Evolutionary conservation across 2,797 vertebrate species (phyloP), one percentile per base, ranked within the genome.

Genomic region (Ispidina lecontei): DNA sequence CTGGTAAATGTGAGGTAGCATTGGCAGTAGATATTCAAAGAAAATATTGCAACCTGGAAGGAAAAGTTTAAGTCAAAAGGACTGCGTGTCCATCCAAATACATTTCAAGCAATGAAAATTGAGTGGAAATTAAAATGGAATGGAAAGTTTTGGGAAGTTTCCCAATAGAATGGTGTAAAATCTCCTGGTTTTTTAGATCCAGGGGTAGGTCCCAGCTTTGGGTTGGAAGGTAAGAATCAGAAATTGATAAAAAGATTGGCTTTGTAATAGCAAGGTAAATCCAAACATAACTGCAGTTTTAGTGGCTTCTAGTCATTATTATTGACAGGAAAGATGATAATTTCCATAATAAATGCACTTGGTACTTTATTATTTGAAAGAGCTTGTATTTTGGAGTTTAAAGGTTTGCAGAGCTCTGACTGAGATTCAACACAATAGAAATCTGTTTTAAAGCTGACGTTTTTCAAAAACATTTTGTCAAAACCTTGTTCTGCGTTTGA

Each of bases 51-150:
- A 31, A 10, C 20, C 70, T 91, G 89, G 63, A 79, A 85, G 33
- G 19, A 86, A 54, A 52, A 65, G 8, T 49, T 84, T 35, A 68
- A 91, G 28, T 84, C 33, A 39, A 4, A 88, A 79, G 31, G 67
- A 79, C 84, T 91, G 29, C 82, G 13, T 52, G 28, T 85, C 23
- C 15, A 23, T 89, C 72, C 75, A 93, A 77, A 54, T 85, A 92
- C 26, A 22, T 87, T 83, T 84, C 44, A 93, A 63, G 63, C 56
- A 60, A 12, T 59, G 46, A 71, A 75, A 64, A 76, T 1, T 28
- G 44, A 47, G 62, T 3, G 3, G 58, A 77, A 82, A 59, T 8
- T 0, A 82, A 94, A 93, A 54, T 9, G 4, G 29, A 76, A 71
- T 39, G 0, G 7, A 59, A 25, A 83, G 82, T 14, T 64, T 71